phyloP scores from a whole-genome alignment of 2,113 vertebrate genomes.

The Euleptes europaea region DNA sequence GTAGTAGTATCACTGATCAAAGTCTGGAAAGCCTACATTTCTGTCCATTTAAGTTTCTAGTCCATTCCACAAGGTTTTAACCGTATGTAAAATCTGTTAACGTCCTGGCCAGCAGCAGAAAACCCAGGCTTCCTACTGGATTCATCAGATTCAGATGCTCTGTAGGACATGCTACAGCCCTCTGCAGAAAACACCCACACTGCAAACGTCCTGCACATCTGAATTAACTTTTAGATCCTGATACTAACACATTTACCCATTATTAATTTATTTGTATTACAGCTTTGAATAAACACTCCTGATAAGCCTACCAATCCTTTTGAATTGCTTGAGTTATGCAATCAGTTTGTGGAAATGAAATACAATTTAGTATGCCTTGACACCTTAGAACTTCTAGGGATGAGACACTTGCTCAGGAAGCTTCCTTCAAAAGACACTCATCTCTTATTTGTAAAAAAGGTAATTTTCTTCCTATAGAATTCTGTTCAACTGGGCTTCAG shows the following conservation, averaged over 20 bases:
- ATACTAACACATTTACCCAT: not conserved
- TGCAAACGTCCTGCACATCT: not conserved
- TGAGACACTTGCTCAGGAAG: not conserved
- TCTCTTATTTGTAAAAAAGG: not conserved
- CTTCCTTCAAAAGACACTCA: not conserved
- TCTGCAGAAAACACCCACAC: not conserved
- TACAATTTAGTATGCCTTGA: not conserved
- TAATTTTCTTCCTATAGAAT: not conserved
- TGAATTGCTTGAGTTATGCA: not conserved
- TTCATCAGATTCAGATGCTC: not conserved
- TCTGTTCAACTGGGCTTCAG: not conserved
- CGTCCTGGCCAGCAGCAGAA: not conserved
- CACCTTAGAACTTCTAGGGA: slow-evolving; percentile 2
- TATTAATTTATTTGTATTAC: not conserved
- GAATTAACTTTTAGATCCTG: not conserved
- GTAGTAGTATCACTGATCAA: not conserved
- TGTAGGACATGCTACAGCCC: not conserved
- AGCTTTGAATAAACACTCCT: not conserved
- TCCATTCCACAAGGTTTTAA: not conserved
- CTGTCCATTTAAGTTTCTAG: not conserved
- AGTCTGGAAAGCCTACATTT: not conserved
- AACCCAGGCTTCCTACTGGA: not conserved
- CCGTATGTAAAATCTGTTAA: not conserved
- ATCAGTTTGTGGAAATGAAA: not conserved
- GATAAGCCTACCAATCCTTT: not conserved